These are phyloP conservation scores for Venusia cambrica DNA, from an alignment of 2,888 invertebrate genomes.

Conservation along the genomic window DNA sequence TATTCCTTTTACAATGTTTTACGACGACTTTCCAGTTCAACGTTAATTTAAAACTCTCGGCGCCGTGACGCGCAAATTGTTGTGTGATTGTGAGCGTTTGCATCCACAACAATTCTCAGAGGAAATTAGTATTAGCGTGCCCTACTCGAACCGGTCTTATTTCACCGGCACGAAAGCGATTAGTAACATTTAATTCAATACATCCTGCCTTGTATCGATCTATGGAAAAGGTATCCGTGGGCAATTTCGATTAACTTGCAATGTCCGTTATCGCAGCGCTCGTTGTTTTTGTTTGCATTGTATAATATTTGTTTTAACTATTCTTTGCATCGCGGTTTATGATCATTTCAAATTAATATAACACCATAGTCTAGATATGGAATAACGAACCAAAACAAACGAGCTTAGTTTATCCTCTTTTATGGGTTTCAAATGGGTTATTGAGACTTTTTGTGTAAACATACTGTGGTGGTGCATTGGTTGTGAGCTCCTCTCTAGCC, in stretches of 20 bases:
- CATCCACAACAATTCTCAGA: slow-evolving; percentile 35
- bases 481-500: slow-evolving; percentile 44
- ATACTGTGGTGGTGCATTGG: slow-evolving; percentile 10
- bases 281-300: slow-evolving; percentile 6
- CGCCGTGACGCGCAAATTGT: slow-evolving; percentile 35
- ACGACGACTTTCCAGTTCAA: slow-evolving; percentile 35
- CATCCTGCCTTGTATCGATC: slow-evolving; percentile 17
- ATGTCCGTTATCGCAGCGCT: slow-evolving; percentile 1
- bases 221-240: not conserved
- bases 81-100: slow-evolving; percentile 30
- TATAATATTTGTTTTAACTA: slow-evolving; percentile 9
- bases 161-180: slow-evolving; percentile 42
- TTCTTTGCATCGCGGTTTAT: slow-evolving; percentile 5
- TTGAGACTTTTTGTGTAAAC: slow-evolving; percentile 31
- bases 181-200: slow-evolving; percentile 49
- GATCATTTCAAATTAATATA: slow-evolving; percentile 19
- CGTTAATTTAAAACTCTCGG: slow-evolving; percentile 29
- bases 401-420: slow-evolving; percentile 20
- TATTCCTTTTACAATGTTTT: slow-evolving; percentile 40
- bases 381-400: slow-evolving; percentile 26
- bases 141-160: slow-evolving; percentile 36
- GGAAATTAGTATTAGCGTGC: slow-evolving; percentile 41
- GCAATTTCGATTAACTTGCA: slow-evolving; percentile 5
- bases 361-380: slow-evolving; percentile 22
- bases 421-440: slow-evolving; percentile 33